These are phyloP conservation scores for Perca schrenkii DNA, from an alignment of 2,113 vertebrate species.

Conservation along the genomic window DNA sequence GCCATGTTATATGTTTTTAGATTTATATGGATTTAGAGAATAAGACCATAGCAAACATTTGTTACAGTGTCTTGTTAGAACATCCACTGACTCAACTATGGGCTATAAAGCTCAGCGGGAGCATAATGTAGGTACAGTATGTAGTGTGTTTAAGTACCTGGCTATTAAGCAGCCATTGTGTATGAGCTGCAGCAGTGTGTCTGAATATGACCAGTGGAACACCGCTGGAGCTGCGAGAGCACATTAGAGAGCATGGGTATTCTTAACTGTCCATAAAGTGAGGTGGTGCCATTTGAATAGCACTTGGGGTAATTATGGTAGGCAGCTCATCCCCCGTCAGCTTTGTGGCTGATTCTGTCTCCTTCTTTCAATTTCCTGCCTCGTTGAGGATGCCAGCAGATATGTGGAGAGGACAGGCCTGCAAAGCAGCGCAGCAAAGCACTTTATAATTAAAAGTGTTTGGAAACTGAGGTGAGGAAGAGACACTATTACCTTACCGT, in stretches of 20 bases:
- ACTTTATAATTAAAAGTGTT: slow-evolving; percentile 75
- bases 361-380: slow-evolving; percentile 82
- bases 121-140: slow-evolving; percentile 44
- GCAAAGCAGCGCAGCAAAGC: slow-evolving; percentile 54
- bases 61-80: slow-evolving; percentile 14
- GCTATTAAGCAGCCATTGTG: slow-evolving; percentile 69
- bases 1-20: neutral
- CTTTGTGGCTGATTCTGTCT: slow-evolving; percentile 67
- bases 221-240: slow-evolving; percentile 60
- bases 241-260: slow-evolving; percentile 72
- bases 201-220: slow-evolving; percentile 75
- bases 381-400: slow-evolving; percentile 73
- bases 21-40: neutral
- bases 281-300: slow-evolving; percentile 75
- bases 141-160: slow-evolving; percentile 61
- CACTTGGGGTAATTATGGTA: slow-evolving; percentile 78
- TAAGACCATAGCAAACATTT: slow-evolving; percentile 6
- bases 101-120: slow-evolving; percentile 35
- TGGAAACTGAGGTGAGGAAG: slow-evolving; percentile 46
- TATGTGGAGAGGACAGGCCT: slow-evolving; percentile 49
- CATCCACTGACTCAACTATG: slow-evolving; percentile 7
- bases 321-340: slow-evolving; percentile 71
- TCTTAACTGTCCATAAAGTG: slow-evolving; percentile 80
- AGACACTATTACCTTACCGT: slow-evolving; percentile 20
- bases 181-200: slow-evolving; percentile 34